A percentile compares a stretch with the other conserved stretches of the same genome.
These are phyloP conservation scores for Orchestes rusci DNA, from an alignment of 2,888 invertebrate genomes.

Conservation along the genomic window DNA sequence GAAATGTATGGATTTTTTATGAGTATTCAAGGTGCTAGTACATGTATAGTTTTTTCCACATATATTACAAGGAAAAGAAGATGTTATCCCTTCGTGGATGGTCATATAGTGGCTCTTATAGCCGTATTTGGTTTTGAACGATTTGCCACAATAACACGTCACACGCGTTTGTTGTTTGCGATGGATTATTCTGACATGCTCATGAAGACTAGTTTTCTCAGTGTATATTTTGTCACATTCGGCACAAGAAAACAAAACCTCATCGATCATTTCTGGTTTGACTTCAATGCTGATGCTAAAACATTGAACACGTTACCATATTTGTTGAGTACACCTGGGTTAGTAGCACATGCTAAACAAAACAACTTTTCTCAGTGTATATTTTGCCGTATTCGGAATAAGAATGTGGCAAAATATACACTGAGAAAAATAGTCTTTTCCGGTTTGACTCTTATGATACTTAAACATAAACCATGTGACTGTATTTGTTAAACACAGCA, in stretches of 20 bases:
- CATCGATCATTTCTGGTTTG: too few relatives aligned
- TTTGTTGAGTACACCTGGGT: too few relatives aligned
- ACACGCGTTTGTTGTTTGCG: background rate
- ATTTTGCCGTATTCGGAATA: too few relatives aligned
- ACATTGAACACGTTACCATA: too few relatives aligned
- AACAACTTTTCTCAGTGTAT: background rate
- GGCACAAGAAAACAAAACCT: conserved; percentile 3
- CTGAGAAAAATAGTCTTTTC: too few relatives aligned
- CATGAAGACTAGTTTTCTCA: background rate
- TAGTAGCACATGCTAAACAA: too few relatives aligned
- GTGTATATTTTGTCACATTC: background rate
- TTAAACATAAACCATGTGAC: too few relatives aligned
- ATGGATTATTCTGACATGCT: background rate
- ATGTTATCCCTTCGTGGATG: conserved; percentile 2
- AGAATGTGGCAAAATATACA: too few relatives aligned
- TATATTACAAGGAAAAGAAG: conserved; percentile 33
- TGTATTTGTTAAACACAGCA: too few relatives aligned
- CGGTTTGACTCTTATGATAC: too few relatives aligned
- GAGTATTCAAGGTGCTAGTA: conserved; percentile 12
- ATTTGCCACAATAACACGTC: background rate
- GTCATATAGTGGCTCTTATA: background rate
- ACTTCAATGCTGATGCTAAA: too few relatives aligned
- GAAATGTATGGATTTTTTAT: conserved; percentile 11
- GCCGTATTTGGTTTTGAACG: background rate
- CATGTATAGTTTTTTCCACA: conserved; percentile 32